Evolutionary conservation across 2,888 invertebrate species (phyloP).

Genomic region (Dolomedes plantarius): DNA sequence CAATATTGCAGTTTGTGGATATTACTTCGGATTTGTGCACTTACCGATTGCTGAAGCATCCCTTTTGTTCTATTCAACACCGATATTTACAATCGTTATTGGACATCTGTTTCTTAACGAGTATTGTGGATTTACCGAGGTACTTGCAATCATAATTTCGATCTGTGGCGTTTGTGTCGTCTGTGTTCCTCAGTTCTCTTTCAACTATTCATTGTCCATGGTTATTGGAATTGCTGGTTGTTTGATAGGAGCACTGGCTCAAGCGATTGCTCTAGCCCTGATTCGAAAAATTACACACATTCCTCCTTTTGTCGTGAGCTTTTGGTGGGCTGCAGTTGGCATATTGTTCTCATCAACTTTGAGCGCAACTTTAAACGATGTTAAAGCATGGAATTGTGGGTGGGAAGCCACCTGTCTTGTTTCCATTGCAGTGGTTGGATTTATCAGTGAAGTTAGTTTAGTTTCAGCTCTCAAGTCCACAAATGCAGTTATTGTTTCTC

Average conservation of each 20-base stretch:
- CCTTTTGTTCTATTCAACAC: constrained; percentile 56
- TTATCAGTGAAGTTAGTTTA: constrained; percentile 44
- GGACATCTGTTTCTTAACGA: constrained; percentile 59
- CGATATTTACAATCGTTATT: constrained; percentile 51
- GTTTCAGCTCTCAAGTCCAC: constrained; percentile 48
- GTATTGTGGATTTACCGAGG: constrained; percentile 30
- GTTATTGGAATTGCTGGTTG: constrained; percentile 43
- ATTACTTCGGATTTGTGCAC: constrained; percentile 60
- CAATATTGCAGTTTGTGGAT: constrained; percentile 57
- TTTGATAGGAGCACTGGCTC: constrained; percentile 50
- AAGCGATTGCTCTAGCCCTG: constrained; percentile 50
- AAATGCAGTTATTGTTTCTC: constrained; percentile 46
- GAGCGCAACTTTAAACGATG: background rate
- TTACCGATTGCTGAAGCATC: constrained; percentile 60
- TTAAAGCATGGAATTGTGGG: constrained; percentile 29
- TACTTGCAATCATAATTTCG: constrained; percentile 14
- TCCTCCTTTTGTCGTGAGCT: constrained; percentile 52
- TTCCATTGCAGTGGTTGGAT: constrained; percentile 32
- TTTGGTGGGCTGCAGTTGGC: constrained; percentile 60
- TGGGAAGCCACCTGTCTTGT: constrained; percentile 19
- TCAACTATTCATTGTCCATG: background rate
- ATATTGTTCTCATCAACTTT: constrained; percentile 27
- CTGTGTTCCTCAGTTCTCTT: constrained; percentile 12
- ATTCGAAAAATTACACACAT: constrained; percentile 52
- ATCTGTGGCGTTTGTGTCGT: constrained; percentile 35